Evolutionary conservation across 2,888 invertebrate species (phyloP), one percentile per base, ranked within the genome.

Genomic region (Sphaerophoria taeniata): DNA sequence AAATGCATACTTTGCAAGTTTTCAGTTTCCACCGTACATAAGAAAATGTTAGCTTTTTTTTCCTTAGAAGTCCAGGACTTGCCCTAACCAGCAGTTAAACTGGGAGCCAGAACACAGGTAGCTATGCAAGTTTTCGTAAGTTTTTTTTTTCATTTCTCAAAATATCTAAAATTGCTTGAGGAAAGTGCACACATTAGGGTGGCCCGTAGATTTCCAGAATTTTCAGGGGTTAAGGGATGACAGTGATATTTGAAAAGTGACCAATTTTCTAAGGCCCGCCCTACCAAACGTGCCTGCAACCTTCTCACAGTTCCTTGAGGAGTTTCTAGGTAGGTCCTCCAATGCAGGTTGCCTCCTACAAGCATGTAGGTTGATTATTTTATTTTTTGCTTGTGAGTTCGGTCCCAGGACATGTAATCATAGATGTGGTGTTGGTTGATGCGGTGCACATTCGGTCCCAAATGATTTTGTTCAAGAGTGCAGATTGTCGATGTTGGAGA

Each of bases 1-100:
- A 80, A 85, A 81, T 85, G 85, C 80, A 80, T 80, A 76, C 73
- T 80, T 85, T 76, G 85, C 81, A 80, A 73, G 81, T 81, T 81
- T 73, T 55, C 9, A 7, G 6, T 39, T 39, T 39, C 39, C 3
- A 9, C 73, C 76, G 55, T 80, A 72, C 6, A 49, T 63, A 24
- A 24, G 24, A 24, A 24, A 24, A 39, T 39, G 12, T 43, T 3
- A 11, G 43, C 12, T 11, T 43, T 14, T 16, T 31, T 4, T 7
- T 31, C 7, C 74, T 70, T 56, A 51, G 60, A 58, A 43, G 12
- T 16, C 39, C 53, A 45, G 9, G 33, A 55, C 16, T 47, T 61
- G 58, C 76, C 16, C 55, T 24, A 83, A 71, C 69, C 75, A 75
- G 67, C 55, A 76, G 55, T 55, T 47, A 43, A 77, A 47, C 43